Evolutionary conservation across 30 jellyfish, hydroid and myxozoan genomes (phyloP).

Genomic region (Catostylus mosaicus): DNA sequence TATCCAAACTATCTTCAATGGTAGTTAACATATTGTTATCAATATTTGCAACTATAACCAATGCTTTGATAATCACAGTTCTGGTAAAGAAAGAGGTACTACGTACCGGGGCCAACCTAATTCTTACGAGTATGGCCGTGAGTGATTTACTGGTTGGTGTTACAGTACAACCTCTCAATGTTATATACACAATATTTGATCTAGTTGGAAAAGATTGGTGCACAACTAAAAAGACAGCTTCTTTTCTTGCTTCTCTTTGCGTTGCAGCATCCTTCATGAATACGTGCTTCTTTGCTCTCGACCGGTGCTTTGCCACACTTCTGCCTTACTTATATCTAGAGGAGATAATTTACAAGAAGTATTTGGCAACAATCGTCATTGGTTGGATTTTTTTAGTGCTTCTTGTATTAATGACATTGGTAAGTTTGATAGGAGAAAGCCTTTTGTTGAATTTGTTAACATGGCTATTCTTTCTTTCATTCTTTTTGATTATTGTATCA

Average conservation of each 20-base stretch:
- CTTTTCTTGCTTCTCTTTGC: slow-evolving; percentile 26
- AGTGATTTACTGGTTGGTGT: slow-evolving; percentile 59
- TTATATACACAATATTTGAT: neutral
- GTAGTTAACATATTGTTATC: neutral
- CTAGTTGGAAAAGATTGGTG: slow-evolving; percentile 19
- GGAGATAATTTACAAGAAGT: slow-evolving; percentile 21
- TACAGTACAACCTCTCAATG: slow-evolving; percentile 21
- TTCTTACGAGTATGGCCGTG: slow-evolving; percentile 55
- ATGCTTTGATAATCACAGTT: slow-evolving; percentile 16
- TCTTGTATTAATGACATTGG: slow-evolving; percentile 2
- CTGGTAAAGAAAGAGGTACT: slow-evolving; percentile 3
- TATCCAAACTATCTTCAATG: slow-evolving; percentile 1
- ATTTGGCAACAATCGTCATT: neutral
- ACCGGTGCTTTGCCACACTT: slow-evolving; percentile 38
- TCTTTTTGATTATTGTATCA: neutral
- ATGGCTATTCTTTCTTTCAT: neutral
- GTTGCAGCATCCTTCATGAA: slow-evolving; percentile 32
- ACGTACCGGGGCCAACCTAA: slow-evolving; percentile 45
- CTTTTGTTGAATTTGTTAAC: neutral
- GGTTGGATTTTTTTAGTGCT: slow-evolving; percentile 9
- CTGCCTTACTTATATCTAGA: slow-evolving; percentile 33
- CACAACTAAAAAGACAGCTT: neutral
- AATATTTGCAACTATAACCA: slow-evolving; percentile 20
- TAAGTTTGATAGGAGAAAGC: neutral
- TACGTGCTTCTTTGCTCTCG: slow-evolving; percentile 33